Conservation (phyloP, 2,797 vertebrate genomes). For the Holocentrus rufus region DNA sequence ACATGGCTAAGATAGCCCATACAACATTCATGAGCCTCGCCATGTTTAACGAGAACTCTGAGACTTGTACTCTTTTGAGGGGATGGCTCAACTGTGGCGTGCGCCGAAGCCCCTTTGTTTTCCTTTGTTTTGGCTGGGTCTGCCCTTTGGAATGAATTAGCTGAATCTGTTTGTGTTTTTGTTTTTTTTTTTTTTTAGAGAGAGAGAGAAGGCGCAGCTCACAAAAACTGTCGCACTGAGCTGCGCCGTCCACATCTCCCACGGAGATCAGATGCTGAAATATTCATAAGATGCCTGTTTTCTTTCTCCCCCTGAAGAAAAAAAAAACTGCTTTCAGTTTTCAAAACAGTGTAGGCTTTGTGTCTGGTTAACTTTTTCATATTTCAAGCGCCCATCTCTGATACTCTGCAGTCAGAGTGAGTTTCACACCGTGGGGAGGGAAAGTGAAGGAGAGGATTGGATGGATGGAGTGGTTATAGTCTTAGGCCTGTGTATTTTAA, state of each 20-base stretch:
- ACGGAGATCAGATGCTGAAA: conserved; percentile 74
- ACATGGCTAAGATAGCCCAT: conserved; percentile 75
- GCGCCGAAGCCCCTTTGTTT: conserved; percentile 39
- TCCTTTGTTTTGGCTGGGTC: conserved; percentile 52
- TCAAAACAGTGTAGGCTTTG: conserved; percentile 70
- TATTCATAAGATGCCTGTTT: conserved; percentile 77
- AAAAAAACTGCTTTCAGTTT: conserved; percentile 51
- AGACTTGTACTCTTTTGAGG: conserved; percentile 72
- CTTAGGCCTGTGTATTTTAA: conserved; percentile 57
- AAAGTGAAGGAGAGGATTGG: conserved; percentile 48
- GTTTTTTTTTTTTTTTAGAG: no score
- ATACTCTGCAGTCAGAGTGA: conserved; percentile 66
- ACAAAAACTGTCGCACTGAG: conserved; percentile 51
- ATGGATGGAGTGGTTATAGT: conserved; percentile 22
- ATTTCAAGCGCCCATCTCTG: conserved; percentile 57
- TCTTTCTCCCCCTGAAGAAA: conserved; percentile 49
- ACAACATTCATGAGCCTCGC: conserved; percentile 80
- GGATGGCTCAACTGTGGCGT: conserved; percentile 37
- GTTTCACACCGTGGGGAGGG: conserved; percentile 66
- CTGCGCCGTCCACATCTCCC: conserved; percentile 65
- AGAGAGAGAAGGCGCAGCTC: conserved; percentile 46
- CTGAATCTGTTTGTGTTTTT: conserved; percentile 62
- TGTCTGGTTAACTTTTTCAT: conserved; percentile 65
- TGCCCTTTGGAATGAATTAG: conserved; percentile 71
- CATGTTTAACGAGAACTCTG: conserved; percentile 76